Conservation (phyloP, 1,140 invertebrate genomes). For the Fopius arisanus region DNA sequence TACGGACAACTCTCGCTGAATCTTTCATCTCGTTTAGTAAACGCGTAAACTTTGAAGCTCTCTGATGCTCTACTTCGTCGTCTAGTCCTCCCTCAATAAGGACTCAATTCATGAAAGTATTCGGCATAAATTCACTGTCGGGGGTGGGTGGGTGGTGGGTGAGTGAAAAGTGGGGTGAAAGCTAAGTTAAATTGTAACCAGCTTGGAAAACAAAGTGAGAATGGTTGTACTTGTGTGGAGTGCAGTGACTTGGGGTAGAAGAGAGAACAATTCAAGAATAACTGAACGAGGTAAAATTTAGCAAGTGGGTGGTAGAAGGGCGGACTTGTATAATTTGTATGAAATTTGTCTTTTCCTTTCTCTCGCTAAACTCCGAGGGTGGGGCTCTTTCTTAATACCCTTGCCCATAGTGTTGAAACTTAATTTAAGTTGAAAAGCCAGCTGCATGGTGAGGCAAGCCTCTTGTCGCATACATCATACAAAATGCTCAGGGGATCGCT, state of each 20-base stretch:
- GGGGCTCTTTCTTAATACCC: neutral
- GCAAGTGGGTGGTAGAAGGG: neutral
- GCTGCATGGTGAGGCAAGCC: slow-evolving; percentile 21
- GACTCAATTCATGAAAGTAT: neutral
- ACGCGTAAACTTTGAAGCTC: neutral
- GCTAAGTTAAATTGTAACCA: neutral
- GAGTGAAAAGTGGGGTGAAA: neutral
- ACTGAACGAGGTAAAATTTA: neutral
- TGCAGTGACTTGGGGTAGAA: neutral
- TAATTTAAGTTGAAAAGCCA: slow-evolving; percentile 52
- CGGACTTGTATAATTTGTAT: slow-evolving; percentile 43
- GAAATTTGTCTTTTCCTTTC: slow-evolving; percentile 43
- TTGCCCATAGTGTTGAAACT: slow-evolving; percentile 36
- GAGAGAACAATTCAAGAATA: neutral
- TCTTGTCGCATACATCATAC: slow-evolving; percentile 35
- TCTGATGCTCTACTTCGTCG: neutral
- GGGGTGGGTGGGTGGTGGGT: neutral
- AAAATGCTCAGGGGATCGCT: slow-evolving; percentile 8
- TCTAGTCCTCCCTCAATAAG: neutral
- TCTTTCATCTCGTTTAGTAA: neutral
- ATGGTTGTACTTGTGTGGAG: neutral
- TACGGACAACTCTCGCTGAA: neutral
- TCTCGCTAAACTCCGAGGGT: neutral
- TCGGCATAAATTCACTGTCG: neutral
- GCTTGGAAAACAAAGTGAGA: neutral